These are phyloP conservation scores for Girardia tigrina DNA, from an alignment of 2,888 invertebrate species.

Conservation along the genomic window DNA sequence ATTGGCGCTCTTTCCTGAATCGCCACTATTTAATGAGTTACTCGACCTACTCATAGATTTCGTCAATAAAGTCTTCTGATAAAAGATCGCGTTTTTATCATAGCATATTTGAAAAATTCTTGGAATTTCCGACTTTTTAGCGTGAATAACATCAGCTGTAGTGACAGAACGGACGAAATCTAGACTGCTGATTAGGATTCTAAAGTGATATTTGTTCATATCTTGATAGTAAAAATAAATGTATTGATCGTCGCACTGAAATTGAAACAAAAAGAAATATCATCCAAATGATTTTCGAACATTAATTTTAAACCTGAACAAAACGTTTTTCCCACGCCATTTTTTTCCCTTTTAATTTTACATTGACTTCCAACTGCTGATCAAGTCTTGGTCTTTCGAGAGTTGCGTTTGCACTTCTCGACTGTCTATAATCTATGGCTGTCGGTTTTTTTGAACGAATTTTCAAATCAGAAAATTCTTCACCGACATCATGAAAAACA, in stretches of 20 bases:
- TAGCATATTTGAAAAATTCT: slow-evolving; percentile 1
- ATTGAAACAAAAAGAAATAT: too few relatives aligned
- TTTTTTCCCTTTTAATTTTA: background rate
- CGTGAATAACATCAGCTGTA: background rate
- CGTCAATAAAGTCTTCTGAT: background rate
- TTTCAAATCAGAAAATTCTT: background rate
- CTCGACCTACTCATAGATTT: background rate
- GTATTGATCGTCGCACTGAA: background rate
- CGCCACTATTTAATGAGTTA: background rate
- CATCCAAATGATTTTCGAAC: background rate
- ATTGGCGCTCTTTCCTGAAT: background rate
- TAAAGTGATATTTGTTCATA: background rate
- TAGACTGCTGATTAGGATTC: background rate
- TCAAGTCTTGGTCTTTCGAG: background rate
- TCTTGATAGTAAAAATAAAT: background rate
- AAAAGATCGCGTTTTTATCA: background rate
- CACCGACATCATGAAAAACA: background rate
- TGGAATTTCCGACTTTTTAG: background rate
- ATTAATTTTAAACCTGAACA: background rate
- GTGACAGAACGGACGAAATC: background rate
- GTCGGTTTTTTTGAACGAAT: background rate
- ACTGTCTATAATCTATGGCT: background rate
- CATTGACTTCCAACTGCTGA: background rate
- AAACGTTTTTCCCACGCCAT: slow-evolving; percentile 10
- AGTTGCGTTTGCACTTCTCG: background rate